Evolutionary conservation across 2,113 vertebrate species (phyloP).

Genomic region (Enhydra lutris): DNA sequence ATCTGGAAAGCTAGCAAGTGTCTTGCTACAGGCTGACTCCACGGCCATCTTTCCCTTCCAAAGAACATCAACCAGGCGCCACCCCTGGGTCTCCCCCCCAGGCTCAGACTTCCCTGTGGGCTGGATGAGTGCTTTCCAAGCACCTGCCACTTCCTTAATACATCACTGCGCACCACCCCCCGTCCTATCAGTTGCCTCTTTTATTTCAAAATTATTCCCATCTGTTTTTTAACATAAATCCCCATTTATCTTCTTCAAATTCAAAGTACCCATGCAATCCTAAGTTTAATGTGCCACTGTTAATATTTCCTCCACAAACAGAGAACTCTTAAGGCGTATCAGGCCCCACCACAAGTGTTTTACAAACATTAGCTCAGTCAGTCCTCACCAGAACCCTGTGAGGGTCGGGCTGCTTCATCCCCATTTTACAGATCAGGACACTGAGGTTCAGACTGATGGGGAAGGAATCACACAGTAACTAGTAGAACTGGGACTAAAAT

Average conservation of each 20-base stretch:
- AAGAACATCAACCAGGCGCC: accelerated
- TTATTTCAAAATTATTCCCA: neutral
- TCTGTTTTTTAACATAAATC: neutral
- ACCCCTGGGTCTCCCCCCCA: neutral
- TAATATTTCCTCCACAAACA: neutral
- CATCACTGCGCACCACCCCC: neutral
- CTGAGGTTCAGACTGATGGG: neutral
- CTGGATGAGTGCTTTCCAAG: neutral
- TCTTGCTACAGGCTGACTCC: neutral
- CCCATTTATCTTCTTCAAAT: neutral
- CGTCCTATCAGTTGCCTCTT: neutral
- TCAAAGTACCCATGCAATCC: neutral
- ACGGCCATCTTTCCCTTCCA: neutral
- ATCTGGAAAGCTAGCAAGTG: neutral
- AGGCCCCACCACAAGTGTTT: neutral
- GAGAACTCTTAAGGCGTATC: neutral
- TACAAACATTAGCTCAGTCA: neutral
- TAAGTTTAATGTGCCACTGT: neutral
- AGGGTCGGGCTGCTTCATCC: neutral
- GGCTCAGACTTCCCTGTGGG: neutral
- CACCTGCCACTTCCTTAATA: neutral
- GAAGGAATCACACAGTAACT: neutral
- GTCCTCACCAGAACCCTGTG: neutral
- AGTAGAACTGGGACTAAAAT: neutral
- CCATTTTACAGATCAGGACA: neutral